phyloP scores from a whole-genome alignment of 2,797 vertebrate genomes.

The Pseudochromis fuscus region DNA sequence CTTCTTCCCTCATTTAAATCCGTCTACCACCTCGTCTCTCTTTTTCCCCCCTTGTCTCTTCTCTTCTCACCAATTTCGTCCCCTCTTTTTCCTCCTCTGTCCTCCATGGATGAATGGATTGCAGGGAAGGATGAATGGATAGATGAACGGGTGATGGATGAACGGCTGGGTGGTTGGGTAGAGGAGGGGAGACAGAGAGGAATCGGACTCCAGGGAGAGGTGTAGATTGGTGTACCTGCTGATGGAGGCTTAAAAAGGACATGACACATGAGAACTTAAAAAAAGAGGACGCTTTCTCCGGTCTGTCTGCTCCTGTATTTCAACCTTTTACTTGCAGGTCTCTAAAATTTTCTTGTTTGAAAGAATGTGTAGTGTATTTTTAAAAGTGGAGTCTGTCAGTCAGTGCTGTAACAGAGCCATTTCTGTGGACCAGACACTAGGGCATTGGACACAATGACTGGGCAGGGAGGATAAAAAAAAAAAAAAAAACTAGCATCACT shows the following conservation, averaged over 20 bases:
- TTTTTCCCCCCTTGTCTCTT: conserved; percentile 27
- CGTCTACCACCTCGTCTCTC: conserved; percentile 3
- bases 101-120: conserved; percentile 74
- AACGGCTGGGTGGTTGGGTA: conserved; percentile 51
- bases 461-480: not conserved
- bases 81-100: conserved; percentile 42
- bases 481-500: not conserved
- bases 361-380: conserved; percentile 23
- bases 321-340: conserved; percentile 29
- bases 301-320: conserved; percentile 29
- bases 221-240: conserved; percentile 72
- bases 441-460: not conserved
- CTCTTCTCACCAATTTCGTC: conserved; percentile 29
- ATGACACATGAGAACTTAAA: conserved; percentile 58
- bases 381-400: conserved; percentile 26
- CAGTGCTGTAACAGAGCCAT: conserved; percentile 1
- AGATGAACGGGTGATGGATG: conserved; percentile 74
- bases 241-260: conserved; percentile 80
- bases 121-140: conserved; percentile 22
- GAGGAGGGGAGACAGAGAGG: conserved; percentile 60
- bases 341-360: conserved; percentile 31
- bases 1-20: conserved; percentile 19
- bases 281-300: conserved; percentile 20
- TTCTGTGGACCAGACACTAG: not conserved
- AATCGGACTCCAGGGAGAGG: conserved; percentile 67